A percentile compares a stretch with the other conserved stretches of the same genome.
These are phyloP conservation scores for Felis chaus DNA, from an alignment of 2,113 vertebrate species.

Conservation along the genomic window DNA sequence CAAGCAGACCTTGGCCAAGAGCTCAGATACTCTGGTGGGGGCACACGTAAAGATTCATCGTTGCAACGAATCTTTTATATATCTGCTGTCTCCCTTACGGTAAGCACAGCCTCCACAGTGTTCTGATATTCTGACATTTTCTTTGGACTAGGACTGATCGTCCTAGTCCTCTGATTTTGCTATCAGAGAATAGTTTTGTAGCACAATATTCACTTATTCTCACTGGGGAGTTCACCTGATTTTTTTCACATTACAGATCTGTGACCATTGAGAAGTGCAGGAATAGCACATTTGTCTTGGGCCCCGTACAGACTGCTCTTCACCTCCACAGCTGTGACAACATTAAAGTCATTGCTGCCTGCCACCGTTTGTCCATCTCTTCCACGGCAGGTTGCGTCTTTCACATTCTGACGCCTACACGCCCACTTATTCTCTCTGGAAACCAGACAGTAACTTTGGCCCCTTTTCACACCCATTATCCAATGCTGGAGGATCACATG, in stretches of 20 bases:
- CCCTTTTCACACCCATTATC: slow-evolving; percentile 96
- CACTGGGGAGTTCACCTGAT: neutral
- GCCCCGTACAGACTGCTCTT: slow-evolving; percentile 91
- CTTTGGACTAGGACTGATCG: neutral
- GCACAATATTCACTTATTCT: neutral
- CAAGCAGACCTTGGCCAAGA: slow-evolving; percentile 96
- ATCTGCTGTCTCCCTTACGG: slow-evolving; percentile 96
- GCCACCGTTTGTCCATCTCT: slow-evolving; percentile 88
- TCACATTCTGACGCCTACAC: slow-evolving; percentile 91
- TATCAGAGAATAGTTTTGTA: slow-evolving; percentile 20
- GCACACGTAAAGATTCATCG: slow-evolving; percentile 94
- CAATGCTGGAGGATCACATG: slow-evolving; percentile 98
- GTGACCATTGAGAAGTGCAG: slow-evolving; percentile 95
- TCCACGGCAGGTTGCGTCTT: slow-evolving; percentile 88
- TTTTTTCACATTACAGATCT: slow-evolving; percentile 83
- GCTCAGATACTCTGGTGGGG: slow-evolving; percentile 92
- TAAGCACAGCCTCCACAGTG: slow-evolving; percentile 70
- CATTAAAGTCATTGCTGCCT: slow-evolving; percentile 89
- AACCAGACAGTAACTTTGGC: slow-evolving; percentile 91
- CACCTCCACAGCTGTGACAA: slow-evolving; percentile 94
- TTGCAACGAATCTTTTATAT: slow-evolving; percentile 95
- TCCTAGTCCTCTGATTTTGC: neutral
- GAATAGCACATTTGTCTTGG: slow-evolving; percentile 93
- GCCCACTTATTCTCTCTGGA: slow-evolving; percentile 92
- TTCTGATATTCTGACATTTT: neutral